A percentile compares a stretch with the other conserved stretches of the same genome.
Conservation (phyloP, 2,113 vertebrate species). For the Hirundichthys speculiger region DNA sequence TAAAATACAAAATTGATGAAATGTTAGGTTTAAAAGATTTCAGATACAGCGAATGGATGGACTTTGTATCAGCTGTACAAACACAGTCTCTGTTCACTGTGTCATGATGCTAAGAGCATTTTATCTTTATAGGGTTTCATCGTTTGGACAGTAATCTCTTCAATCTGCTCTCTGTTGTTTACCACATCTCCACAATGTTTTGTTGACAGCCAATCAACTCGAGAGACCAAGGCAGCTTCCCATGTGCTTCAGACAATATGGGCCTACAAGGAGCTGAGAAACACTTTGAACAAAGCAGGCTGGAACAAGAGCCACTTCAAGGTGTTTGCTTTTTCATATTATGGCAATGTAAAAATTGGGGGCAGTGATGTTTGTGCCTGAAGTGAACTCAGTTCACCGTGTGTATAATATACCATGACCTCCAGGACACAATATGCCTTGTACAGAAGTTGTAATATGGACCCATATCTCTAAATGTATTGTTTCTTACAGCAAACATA, state of each 20-base stretch:
- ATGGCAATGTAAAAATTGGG: background rate
- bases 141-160: slow-evolving; percentile 32
- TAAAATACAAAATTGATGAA: too few relatives aligned
- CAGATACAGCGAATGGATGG: too few relatives aligned
- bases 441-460: background rate
- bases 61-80: too few relatives aligned
- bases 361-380: too few relatives aligned
- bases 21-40: too few relatives aligned
- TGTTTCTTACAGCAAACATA: slow-evolving; percentile 7
- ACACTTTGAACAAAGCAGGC: slow-evolving; percentile 88
- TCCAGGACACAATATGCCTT: too few relatives aligned
- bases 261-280: slow-evolving; percentile 93
- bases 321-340: slow-evolving; percentile 72
- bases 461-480: background rate
- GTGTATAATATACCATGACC: too few relatives aligned
- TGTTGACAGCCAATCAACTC: slow-evolving; percentile 74
- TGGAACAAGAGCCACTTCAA: slow-evolving; percentile 98
- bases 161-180: slow-evolving; percentile 30
- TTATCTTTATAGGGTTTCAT: slow-evolving; percentile 36
- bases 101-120: slow-evolving; percentile 23
- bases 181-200: slow-evolving; percentile 28
- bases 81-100: slow-evolving; percentile 1
- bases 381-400: too few relatives aligned
- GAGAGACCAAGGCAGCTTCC: slow-evolving; percentile 92
- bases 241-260: slow-evolving; percentile 96